These are phyloP conservation scores for Drosophila trichaetosa DNA, from an alignment of 2,888 invertebrate species.

Conservation along the genomic window DNA sequence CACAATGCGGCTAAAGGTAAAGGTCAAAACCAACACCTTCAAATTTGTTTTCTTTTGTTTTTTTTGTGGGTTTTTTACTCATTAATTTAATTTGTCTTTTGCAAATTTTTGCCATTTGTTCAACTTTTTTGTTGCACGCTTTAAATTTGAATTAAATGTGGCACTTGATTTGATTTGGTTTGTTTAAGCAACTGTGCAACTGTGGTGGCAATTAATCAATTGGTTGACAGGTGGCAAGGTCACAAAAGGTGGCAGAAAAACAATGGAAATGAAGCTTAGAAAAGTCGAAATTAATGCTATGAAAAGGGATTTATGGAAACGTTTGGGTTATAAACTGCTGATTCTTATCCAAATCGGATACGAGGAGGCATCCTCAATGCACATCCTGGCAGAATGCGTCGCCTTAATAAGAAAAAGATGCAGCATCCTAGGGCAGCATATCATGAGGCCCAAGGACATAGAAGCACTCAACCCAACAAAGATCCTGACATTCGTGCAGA, in stretches of 20 bases:
- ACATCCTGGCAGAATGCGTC: too few species aligned
- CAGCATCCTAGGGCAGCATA: too few species aligned
- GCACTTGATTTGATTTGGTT: conserved; percentile 47
- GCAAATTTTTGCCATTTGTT: background rate
- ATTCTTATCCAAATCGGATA: background rate
- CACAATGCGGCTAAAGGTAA: conserved; percentile 34
- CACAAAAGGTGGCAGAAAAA: background rate
- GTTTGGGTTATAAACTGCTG: background rate
- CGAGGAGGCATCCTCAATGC: too few species aligned
- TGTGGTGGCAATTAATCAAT: conserved; percentile 46
- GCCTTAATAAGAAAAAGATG: too few species aligned
- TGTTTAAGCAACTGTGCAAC: conserved; percentile 10
- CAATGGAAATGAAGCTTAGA: background rate
- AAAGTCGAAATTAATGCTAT: background rate
- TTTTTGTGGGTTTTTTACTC: background rate
- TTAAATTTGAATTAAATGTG: conserved; percentile 49
- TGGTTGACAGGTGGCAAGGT: conserved; percentile 15
- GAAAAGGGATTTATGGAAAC: background rate
- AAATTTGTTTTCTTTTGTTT: conserved; percentile 4
- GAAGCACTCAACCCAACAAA: too few species aligned
- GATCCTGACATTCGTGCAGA: too few species aligned
- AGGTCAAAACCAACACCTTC: conserved; percentile 14
- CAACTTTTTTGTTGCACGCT: conserved; percentile 17
- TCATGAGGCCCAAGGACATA: too few species aligned
- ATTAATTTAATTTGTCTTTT: conserved; percentile 17